These are phyloP conservation scores for Menidia beryllina DNA, from an alignment of 2,113 vertebrate species.

Conservation along the genomic window DNA sequence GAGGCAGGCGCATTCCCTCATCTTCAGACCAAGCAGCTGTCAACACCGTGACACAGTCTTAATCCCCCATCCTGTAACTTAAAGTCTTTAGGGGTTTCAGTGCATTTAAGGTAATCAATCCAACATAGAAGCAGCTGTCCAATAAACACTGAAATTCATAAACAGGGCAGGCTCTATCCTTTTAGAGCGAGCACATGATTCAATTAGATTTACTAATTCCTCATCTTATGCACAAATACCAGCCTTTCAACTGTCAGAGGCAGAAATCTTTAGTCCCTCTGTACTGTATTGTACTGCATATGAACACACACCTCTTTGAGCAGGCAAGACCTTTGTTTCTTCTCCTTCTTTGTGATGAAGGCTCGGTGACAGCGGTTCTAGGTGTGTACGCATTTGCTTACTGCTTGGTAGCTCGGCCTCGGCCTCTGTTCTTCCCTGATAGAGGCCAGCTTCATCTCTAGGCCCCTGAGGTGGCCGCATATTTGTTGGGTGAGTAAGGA, in stretches of 20 bases:
- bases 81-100: constrained; percentile 6
- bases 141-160: background rate
- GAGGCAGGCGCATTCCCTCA: constrained; percentile 52
- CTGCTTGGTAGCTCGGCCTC: constrained; percentile 23
- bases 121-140: constrained; percentile 2
- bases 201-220: too few species aligned
- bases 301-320: background rate
- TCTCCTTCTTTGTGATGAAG: constrained; percentile 17
- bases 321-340: background rate
- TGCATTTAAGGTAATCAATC: constrained; percentile 41
- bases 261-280: background rate
- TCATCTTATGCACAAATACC: background rate
- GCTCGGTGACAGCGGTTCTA: background rate
- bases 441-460: constrained; percentile 61
- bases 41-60: constrained; percentile 33
- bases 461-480: constrained; percentile 85
- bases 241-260: background rate
- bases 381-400: constrained; percentile 15
- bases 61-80: constrained; percentile 12
- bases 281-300: background rate
- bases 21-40: constrained; percentile 48
- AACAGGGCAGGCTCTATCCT: background rate
- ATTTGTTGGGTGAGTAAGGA: constrained; percentile 94
- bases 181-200: background rate
- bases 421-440: constrained; percentile 41